Base-by-base conservation (phyloP, 2,113 vertebrate species). In the Apistogramma diplotaenia region DNA sequence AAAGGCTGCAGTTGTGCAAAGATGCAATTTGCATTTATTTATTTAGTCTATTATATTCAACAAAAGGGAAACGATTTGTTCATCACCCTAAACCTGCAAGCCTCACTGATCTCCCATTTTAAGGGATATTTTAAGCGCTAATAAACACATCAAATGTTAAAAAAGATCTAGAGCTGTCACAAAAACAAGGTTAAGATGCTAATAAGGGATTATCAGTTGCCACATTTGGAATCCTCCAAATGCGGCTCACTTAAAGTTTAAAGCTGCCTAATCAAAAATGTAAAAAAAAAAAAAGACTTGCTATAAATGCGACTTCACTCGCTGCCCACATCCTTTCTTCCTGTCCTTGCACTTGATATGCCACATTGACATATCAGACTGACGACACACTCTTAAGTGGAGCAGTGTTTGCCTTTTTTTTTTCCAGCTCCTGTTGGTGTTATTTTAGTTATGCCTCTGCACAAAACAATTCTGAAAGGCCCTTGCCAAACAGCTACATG, bases 401-500 rank as follows among this genome's bases (percentile, higher is more conserved):
- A 54, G 75, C 16, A 54, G 31, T 40, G 59, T 61, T 23, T 60
- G 8, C 37, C 62, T 46, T 67, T 61, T 27, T 35, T 35, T 33
- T n/a, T 58, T 18, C 55, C 56, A 21, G 35, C n/a, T 35, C 56
- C 60, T 31, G 3, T 15, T 43, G 11, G 8, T 3, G 53, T 55
- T 77, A 51, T 37, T 56, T 61, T 18, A 11, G 31, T 6, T 18
- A 5, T 70, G 21, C 16, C 21, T 61, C 33, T 25, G 43, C 31
- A 53, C 35, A 67, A 35, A 8, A 18, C 18, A n/a, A 67, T 46
- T 76, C 58, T 4, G 6, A 19, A 57, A 37, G 46, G 19, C 19
- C 16, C 60, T 86, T n/a, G 11, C 35, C 58, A 75, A 75, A 70
- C 58, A 74, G 55, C 72, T 72, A 27, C 25, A 70, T 77, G 73